These are phyloP conservation scores for Proteles cristata DNA, from an alignment of 2,113 vertebrate genomes.

Conservation along the genomic window DNA sequence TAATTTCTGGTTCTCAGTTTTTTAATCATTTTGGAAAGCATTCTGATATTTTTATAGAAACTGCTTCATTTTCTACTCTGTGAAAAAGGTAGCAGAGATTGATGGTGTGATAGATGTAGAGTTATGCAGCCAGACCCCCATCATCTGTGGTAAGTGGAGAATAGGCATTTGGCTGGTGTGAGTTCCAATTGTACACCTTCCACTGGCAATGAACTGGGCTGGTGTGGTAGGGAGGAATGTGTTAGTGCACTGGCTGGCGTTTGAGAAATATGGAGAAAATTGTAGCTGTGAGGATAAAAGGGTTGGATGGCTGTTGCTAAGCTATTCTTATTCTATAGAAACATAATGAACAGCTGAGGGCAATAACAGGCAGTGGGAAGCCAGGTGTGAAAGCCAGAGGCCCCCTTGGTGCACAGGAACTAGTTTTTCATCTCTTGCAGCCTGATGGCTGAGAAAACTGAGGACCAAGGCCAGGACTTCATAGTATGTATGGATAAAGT, in stretches of 20 bases:
- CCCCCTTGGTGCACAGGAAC: background rate
- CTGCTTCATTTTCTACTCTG: background rate
- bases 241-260: background rate
- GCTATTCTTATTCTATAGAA: background rate
- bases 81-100: background rate
- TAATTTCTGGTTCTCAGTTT: constrained; percentile 37
- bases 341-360: background rate
- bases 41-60: background rate
- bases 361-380: background rate
- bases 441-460: background rate
- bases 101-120: background rate
- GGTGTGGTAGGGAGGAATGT: background rate
- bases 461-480: background rate
- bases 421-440: background rate
- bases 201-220: background rate
- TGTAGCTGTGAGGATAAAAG: background rate
- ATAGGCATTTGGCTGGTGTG: background rate
- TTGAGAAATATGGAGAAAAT: background rate
- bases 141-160: background rate
- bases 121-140: background rate
- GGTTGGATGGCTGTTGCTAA: background rate
- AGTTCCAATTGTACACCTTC: background rate
- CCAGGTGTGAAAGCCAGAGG: background rate
- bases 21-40: constrained; percentile 39
- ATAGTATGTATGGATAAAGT: background rate